Percentiles rank a stretch among this genome's conserved stretches.
Conservation (phyloP, 2,888 invertebrate genomes). For the Drosophila hawaiiensis region DNA sequence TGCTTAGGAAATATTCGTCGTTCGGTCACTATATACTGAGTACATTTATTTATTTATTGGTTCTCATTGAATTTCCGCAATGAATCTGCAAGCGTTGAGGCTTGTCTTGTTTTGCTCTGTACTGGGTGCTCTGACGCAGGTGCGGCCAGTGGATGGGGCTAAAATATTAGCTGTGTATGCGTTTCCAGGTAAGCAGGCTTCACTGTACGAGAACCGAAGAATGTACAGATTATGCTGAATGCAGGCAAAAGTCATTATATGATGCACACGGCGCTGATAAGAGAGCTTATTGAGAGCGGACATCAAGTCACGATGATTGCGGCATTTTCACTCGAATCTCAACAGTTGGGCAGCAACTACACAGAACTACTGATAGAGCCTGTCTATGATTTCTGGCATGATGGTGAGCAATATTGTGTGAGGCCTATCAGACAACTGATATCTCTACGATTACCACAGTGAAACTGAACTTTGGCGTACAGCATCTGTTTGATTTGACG, state of each 20-base stretch:
- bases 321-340: constrained; percentile 68
- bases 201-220: neutral
- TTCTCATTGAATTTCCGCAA: constrained; percentile 4
- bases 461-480: constrained; percentile 71
- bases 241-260: constrained; percentile 85
- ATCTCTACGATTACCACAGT: constrained; percentile 57
- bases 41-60: neutral
- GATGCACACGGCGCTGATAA: constrained; percentile 85
- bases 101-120: constrained; percentile 22
- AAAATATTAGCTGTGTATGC: constrained; percentile 86
- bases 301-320: constrained; percentile 83
- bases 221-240: neutral
- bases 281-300: constrained; percentile 84
- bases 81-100: constrained; percentile 29
- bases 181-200: constrained; percentile 76
- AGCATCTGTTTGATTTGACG: constrained; percentile 81
- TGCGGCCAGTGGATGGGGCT: constrained; percentile 56
- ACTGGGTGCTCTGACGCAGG: constrained; percentile 33
- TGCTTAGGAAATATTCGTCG: neutral
- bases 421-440: neutral
- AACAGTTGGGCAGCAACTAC: constrained; percentile 80
- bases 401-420: constrained; percentile 58
- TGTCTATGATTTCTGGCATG: constrained; percentile 82
- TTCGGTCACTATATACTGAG: neutral
- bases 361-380: constrained; percentile 84